Conservation (phyloP, 2,888 invertebrate species). For the Cynaeus angustus region DNA sequence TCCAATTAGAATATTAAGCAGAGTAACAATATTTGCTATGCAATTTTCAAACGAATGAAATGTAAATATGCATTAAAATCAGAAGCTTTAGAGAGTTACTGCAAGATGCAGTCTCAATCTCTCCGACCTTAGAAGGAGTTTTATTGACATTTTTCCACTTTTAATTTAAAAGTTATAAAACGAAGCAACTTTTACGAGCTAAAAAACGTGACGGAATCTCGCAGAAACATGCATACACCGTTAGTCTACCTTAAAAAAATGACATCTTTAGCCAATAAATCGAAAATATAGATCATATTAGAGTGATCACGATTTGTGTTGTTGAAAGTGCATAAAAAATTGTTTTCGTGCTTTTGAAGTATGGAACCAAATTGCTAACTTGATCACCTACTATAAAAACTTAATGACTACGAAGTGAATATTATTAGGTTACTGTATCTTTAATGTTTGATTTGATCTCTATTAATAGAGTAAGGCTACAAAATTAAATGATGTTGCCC, state of each 20-base stretch:
- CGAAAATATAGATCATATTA: conserved; percentile 22
- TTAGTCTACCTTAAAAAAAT: conserved; percentile 17
- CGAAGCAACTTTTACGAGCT: conserved; percentile 1
- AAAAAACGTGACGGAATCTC: conserved; percentile 22
- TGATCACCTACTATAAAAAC: conserved; percentile 16
- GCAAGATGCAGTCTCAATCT: conserved; percentile 9
- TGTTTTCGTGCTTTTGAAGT: conserved; percentile 24
- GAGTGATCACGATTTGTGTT: neutral
- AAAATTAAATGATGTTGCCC: too few species aligned
- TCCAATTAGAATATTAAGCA: neutral
- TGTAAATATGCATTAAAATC: neutral
- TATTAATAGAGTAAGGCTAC: conserved; percentile 13
- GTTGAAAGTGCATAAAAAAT: conserved; percentile 21
- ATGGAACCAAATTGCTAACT: neutral
- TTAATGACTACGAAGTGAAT: conserved; percentile 21
- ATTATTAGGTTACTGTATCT: conserved; percentile 29
- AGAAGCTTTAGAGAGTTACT: neutral
- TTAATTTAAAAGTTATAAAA: conserved; percentile 7
- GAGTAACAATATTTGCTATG: neutral
- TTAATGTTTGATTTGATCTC: conserved; percentile 16
- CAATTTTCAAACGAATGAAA: neutral
- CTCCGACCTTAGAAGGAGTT: conserved; percentile 9
- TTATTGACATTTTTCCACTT: neutral
- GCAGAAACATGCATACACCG: conserved; percentile 19
- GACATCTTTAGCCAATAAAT: conserved; percentile 23